These are phyloP conservation scores for Kryptolebias marmoratus DNA, from an alignment of 2,113 vertebrate genomes.

Conservation along the genomic window DNA sequence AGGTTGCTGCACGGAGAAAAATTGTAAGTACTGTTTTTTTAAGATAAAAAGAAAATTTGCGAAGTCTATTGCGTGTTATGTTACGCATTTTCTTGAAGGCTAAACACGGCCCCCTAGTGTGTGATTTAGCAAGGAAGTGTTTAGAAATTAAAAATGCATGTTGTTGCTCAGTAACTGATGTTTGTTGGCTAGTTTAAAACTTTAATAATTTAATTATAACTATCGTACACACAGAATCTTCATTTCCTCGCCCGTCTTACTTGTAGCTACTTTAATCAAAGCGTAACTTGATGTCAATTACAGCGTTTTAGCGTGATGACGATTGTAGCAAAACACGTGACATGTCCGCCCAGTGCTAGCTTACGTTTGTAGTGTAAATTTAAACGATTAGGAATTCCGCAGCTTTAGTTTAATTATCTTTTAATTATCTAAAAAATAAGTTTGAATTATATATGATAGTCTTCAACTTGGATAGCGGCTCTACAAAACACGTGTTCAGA, in stretches of 20 bases:
- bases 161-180: not conserved
- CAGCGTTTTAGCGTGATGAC: too few species aligned
- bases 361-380: too few species aligned
- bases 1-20: conserved; percentile 2
- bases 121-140: not conserved
- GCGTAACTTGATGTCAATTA: too few species aligned
- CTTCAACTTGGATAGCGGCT: too few species aligned
- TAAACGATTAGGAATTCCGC: too few species aligned
- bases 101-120: conserved; percentile 45
- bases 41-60: not conserved
- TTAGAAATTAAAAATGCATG: not conserved
- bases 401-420: too few species aligned
- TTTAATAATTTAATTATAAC: not conserved
- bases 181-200: not conserved
- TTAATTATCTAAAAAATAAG: too few species aligned
- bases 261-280: not conserved
- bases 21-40: conserved; percentile 73
- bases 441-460: too few species aligned
- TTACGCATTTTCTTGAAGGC: not conserved
- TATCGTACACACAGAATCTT: not conserved
- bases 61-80: too few species aligned
- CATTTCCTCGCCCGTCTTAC: not conserved
- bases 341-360: too few species aligned
- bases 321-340: too few species aligned
- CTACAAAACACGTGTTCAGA: too few species aligned